phyloP scores from a whole-genome alignment of 2,888 invertebrate genomes.

The Sicus ferrugineus region DNA sequence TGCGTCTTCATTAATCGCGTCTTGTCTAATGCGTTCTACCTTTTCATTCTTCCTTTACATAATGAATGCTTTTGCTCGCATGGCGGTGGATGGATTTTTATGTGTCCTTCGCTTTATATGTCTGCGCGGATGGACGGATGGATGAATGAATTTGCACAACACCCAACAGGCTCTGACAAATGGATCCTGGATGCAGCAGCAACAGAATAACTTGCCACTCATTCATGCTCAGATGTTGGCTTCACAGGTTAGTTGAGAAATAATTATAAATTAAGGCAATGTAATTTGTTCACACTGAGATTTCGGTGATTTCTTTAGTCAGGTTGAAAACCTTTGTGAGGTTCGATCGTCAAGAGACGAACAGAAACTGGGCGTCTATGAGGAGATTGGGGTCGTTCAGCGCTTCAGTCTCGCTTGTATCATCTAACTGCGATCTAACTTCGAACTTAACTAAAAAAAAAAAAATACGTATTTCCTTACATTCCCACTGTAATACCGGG shows the following conservation, averaged over 20 bases:
- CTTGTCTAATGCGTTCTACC: slow-evolving; percentile 20
- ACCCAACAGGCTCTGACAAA: slow-evolving; percentile 50
- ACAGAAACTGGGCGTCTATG: too few relatives aligned
- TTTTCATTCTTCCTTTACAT: slow-evolving; percentile 47
- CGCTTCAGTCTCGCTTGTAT: too few relatives aligned
- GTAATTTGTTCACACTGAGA: too few relatives aligned
- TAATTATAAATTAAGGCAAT: too few relatives aligned
- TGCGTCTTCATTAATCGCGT: slow-evolving; percentile 6
- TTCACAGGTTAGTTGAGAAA: slow-evolving; percentile 52
- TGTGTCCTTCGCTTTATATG: slow-evolving; percentile 10
- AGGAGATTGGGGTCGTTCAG: too few relatives aligned
- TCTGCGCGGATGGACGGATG: background rate
- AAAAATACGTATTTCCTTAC: too few relatives aligned
- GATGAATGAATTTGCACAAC: background rate
- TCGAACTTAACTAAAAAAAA: too few relatives aligned
- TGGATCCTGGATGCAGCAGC: slow-evolving; percentile 58
- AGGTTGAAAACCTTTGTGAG: too few relatives aligned
- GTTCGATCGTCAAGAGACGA: too few relatives aligned
- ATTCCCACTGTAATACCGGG: too few relatives aligned
- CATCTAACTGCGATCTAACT: too few relatives aligned
- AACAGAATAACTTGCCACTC: slow-evolving; percentile 55
- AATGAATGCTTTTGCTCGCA: background rate
- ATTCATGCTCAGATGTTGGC: slow-evolving; percentile 63
- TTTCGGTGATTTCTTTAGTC: too few relatives aligned
- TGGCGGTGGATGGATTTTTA: slow-evolving; percentile 21